Conservation (phyloP, 2,888 invertebrate species). For the Lasioglossum vierecki region DNA sequence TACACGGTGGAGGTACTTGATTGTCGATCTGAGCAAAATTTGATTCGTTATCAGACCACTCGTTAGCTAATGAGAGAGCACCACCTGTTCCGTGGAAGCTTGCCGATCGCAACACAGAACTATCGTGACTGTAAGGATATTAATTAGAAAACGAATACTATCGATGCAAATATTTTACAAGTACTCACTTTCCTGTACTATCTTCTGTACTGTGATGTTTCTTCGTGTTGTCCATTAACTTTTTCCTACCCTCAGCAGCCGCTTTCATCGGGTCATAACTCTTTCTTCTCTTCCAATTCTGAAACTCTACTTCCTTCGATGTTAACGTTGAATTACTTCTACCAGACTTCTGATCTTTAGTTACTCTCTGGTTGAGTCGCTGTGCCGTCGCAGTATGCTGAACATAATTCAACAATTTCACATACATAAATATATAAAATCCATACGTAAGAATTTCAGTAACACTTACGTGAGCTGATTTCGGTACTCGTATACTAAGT, state of each 20-base stretch:
- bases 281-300: slow-evolving; percentile 98
- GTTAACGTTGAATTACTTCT: slow-evolving; percentile 90
- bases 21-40: slow-evolving; percentile 65
- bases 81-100: slow-evolving; percentile 84
- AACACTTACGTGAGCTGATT: slow-evolving; percentile 71
- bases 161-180: not conserved
- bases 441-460: not conserved
- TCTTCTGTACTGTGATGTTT: slow-evolving; percentile 78
- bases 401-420: slow-evolving; percentile 27
- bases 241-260: slow-evolving; percentile 93
- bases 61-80: slow-evolving; percentile 75
- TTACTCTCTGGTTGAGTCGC: slow-evolving; percentile 72
- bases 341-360: slow-evolving; percentile 84
- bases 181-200: slow-evolving; percentile 76
- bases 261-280: slow-evolving; percentile 98
- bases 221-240: slow-evolving; percentile 80
- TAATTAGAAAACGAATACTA: not conserved
- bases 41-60: slow-evolving; percentile 78
- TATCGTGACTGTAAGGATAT: slow-evolving; percentile 73
- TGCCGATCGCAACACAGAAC: slow-evolving; percentile 84
- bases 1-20: slow-evolving; percentile 77
- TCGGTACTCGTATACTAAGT: slow-evolving; percentile 87
- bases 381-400: slow-evolving; percentile 59
- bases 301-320: slow-evolving; percentile 93
- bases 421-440: not conserved